Base-by-base conservation (phyloP, 1,140 invertebrate genomes). In the Steinernema feltiae region DNA sequence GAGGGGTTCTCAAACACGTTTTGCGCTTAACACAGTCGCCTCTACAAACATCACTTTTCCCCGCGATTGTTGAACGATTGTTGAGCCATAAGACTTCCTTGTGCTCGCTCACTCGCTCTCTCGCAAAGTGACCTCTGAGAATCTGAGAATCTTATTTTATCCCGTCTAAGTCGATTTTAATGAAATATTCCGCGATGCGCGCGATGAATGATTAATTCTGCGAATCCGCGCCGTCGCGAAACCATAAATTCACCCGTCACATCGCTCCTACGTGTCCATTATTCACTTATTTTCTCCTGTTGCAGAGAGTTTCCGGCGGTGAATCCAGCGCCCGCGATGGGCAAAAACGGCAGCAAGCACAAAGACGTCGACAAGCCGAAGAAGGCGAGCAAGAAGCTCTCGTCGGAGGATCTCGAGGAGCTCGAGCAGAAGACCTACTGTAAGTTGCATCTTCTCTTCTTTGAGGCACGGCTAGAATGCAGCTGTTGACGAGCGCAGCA, bases 311-410 rank as follows among this genome's bases (percentile, higher is more conserved):
- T 46, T 46, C 7, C 41, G 41, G 7, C 41, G 41, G 41, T n/a
- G n/a, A n/a, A n/a, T n/a, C n/a, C n/a, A n/a, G n/a, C 12, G 53
- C 53, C 53, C 53, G 53, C 53, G 53, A 63, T 63, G 53, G 53
- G 53, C 53, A 63, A 63, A 63, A 63, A 63, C 53, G 3, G 24
- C 53, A 63, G 53, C 53, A 63, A 63, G 24, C 12, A 27, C 53
- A 63, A 63, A 27, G 53, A 63, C 53, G 53, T 63, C 15, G 53
- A 63, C 32, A 73, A 78, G 77, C 77, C 48, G 3, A 83, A 83
- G 69, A 84, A 84, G 30, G 82, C 82, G 32, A 80, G 72, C 69
- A 83, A 84, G 71, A 84, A 84, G 71, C 69, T 84, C 32, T 73
- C 81, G 32, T 29, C 71, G 3, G 82, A 84, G 48, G 82, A 84